phyloP scores from a whole-genome alignment of 2,888 invertebrate species.

The Pseudococcus viburni region DNA sequence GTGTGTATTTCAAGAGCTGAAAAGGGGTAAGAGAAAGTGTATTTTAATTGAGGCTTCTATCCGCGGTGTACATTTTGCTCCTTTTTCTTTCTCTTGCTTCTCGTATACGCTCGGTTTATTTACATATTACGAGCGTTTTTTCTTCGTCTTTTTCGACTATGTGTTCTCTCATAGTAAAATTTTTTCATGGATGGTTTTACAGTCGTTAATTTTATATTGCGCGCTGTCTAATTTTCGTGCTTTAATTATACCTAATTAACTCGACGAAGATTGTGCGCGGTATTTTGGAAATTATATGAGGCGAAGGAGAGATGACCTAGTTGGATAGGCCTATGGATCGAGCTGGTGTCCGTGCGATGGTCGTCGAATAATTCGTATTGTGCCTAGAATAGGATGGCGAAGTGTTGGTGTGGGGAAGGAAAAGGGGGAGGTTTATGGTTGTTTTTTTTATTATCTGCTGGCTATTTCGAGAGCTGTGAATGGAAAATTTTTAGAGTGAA shows the following conservation, averaged over 20 bases:
- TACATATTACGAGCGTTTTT: slow-evolving; percentile 17
- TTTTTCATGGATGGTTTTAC: slow-evolving; percentile 44
- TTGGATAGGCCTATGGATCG: neutral
- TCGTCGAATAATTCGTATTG: neutral
- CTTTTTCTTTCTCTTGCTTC: neutral
- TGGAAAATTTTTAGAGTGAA: neutral
- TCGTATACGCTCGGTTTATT: slow-evolving; percentile 12
- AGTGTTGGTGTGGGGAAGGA: neutral
- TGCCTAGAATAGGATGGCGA: neutral
- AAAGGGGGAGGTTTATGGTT: neutral
- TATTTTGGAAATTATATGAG: slow-evolving; percentile 23
- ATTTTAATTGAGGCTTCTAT: neutral
- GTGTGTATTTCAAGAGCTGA: neutral
- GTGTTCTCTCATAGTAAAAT: slow-evolving; percentile 10
- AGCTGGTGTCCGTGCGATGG: neutral
- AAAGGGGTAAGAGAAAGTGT: neutral
- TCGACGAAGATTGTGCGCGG: neutral
- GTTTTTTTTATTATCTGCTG: neutral
- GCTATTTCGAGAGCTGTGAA: neutral
- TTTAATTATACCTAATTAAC: slow-evolving; percentile 31
- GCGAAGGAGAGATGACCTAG: slow-evolving; percentile 5
- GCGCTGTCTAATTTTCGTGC: slow-evolving; percentile 2
- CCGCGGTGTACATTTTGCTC: neutral
- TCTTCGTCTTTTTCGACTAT: neutral
- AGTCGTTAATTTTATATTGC: slow-evolving; percentile 36